Evolutionary conservation across 2,888 invertebrate genomes (phyloP).

Genomic region (Volucella inanis): DNA sequence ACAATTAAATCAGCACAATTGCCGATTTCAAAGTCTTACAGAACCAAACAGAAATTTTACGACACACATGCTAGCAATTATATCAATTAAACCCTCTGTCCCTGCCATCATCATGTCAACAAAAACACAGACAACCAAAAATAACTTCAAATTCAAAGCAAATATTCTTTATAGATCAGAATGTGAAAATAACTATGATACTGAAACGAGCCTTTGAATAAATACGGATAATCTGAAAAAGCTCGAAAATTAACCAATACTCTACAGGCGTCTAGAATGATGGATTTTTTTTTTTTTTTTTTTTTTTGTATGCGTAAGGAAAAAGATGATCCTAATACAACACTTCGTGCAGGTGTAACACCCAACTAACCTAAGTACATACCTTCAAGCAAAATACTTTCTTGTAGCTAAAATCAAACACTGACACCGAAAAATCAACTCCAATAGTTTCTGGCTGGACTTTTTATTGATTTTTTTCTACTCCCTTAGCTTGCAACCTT

Average conservation of each 20-base stretch:
- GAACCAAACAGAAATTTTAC: slow-evolving; percentile 5
- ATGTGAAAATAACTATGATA: background rate
- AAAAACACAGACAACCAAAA: slow-evolving; percentile 2
- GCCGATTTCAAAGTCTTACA: background rate
- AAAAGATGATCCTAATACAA: slow-evolving; percentile 10
- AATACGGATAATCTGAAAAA: slow-evolving; percentile 4
- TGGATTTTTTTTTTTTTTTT: slow-evolving; percentile 12
- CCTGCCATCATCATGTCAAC: slow-evolving; percentile 14
- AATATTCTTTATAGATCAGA: background rate
- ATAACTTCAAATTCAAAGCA: background rate
- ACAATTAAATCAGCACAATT: background rate
- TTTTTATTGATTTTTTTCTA: slow-evolving; percentile 68
- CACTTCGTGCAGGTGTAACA: slow-evolving; percentile 17
- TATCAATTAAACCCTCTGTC: slow-evolving; percentile 34
- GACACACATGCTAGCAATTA: slow-evolving; percentile 49
- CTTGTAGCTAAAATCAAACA: slow-evolving; percentile 34
- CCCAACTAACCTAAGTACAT: slow-evolving; percentile 42
- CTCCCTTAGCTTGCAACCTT: slow-evolving; percentile 21
- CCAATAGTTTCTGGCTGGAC: slow-evolving; percentile 31
- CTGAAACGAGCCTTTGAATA: background rate
- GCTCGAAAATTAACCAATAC: background rate
- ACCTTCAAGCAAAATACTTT: slow-evolving; percentile 40
- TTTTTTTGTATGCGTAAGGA: slow-evolving; percentile 8
- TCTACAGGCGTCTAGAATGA: background rate
- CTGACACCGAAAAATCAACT: slow-evolving; percentile 48